These are phyloP conservation scores for Tiphia femorata DNA, from an alignment of 2,888 invertebrate genomes.

Conservation along the genomic window DNA sequence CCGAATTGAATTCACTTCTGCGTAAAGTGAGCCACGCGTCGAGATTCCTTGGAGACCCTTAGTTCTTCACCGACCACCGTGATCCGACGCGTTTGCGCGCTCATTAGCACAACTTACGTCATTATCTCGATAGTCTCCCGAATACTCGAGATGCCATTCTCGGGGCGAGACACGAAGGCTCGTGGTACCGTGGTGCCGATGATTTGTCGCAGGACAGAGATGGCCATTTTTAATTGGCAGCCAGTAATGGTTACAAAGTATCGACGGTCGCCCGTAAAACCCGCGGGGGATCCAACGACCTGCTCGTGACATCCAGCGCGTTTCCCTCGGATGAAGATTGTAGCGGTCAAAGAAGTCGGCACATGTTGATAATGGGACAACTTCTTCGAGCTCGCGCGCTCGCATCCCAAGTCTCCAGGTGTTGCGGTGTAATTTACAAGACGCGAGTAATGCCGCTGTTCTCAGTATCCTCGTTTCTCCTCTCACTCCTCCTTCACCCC, in stretches of 20 bases:
- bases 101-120: too few relatives aligned
- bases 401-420: conserved; percentile 19
- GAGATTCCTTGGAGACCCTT: too few relatives aligned
- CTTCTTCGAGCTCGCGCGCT: conserved; percentile 24
- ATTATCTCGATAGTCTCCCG: too few relatives aligned
- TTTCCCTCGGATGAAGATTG: conserved; percentile 8
- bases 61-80: too few relatives aligned
- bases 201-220: too few relatives aligned
- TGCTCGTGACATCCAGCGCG: too few relatives aligned
- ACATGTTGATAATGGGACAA: conserved; percentile 33
- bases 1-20: too few relatives aligned
- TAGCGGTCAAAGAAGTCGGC: conserved; percentile 28
- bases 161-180: too few relatives aligned
- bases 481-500: background rate
- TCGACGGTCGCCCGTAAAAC: conserved; percentile 11
- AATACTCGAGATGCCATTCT: too few relatives aligned
- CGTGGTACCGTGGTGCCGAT: too few relatives aligned
- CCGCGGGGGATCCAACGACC: background rate
- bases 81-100: too few relatives aligned
- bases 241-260: background rate
- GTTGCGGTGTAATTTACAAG: conserved; percentile 36
- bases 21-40: too few relatives aligned
- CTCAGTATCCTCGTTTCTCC: conserved; percentile 3
- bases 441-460: conserved; percentile 24
- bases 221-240: background rate